Evolutionary conservation across 2,888 invertebrate genomes (phyloP).

Genomic region (Balanococcus diminutus): DNA sequence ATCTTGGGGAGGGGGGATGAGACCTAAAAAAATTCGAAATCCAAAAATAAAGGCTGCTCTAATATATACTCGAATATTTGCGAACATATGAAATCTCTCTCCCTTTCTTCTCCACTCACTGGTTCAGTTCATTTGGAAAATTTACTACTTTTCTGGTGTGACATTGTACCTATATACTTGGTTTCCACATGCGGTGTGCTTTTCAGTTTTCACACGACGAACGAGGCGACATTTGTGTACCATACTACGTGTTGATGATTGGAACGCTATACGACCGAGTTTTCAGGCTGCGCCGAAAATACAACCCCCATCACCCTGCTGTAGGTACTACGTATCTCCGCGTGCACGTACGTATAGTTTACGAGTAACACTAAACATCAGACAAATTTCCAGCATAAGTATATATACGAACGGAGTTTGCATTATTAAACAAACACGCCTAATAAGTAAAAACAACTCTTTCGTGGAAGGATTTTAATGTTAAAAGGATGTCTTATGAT

Average conservation of each 20-base stretch:
- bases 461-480: slow-evolving; percentile 14
- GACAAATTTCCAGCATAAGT: not conserved
- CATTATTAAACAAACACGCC: slow-evolving; percentile 37
- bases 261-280: not conserved
- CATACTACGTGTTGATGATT: not conserved
- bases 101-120: no score
- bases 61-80: no score
- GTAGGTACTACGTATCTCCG: not conserved
- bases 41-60: no score
- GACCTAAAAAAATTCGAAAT: no score
- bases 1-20: no score
- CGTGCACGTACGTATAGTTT: not conserved
- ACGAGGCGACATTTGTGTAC: not conserved
- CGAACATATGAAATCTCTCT: no score
- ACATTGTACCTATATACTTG: not conserved
- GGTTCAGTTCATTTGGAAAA: not conserved
- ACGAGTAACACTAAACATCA: not conserved
- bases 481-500: slow-evolving; percentile 21
- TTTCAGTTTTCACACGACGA: not conserved
- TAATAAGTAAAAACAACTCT: slow-evolving; percentile 40
- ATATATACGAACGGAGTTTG: not conserved
- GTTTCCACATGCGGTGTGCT: not conserved
- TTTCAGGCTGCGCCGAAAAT: not conserved
- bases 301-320: not conserved
- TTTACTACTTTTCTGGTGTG: not conserved